Base-by-base conservation (phyloP, 2,113 vertebrate species). In the Erythrocebus patas region DNA sequence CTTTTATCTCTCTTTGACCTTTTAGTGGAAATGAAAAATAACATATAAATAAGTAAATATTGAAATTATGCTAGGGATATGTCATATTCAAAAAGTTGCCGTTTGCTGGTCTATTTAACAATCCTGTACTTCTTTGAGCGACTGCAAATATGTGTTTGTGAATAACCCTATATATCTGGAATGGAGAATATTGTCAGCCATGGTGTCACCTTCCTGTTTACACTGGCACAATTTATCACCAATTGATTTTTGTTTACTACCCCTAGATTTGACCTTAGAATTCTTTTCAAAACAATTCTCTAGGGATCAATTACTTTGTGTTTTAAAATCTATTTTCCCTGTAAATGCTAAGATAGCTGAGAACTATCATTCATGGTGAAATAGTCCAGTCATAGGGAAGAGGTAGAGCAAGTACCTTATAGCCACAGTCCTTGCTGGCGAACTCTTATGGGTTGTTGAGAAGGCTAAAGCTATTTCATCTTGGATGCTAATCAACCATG, bases 381-480 rank as follows among this genome's bases (percentile, higher is more conserved):
- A 6, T 1, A 32, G 12, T n/a, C 30, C 13, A 57, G 45, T 10
- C 6, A 11, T 1, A 76, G 23, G 27, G 30, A 3, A 35, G 5
- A 11, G 2, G 32, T 45, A 20, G 0, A 61, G 3, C 8, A 70
- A 12, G 8, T 38, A 2, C 13, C 75, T 22, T 13, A 12, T 13
- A 27, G 7, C 14, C 5, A 1, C 5, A 35, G 5, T 25, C 22
- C 0, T 3, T 18, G 7, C 6, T 0, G 9, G 23, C 27, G 17
- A 76, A 20, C 12, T 45, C 3, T 8, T 45, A 64, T 0, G 1
- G 17, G 38, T 3, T 5, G 30, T 25, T 68, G 16, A 32, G 66
- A 35, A 32, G 66, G 32, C 32, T 35, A 35, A 68, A 16, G 32
- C 30, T 35, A 68, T 6, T 68, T 35, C 66, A 35, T 32, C 2